Evolutionary conservation across 2,888 invertebrate species (phyloP).

Genomic region (Chrysotoxum bicinctum): DNA sequence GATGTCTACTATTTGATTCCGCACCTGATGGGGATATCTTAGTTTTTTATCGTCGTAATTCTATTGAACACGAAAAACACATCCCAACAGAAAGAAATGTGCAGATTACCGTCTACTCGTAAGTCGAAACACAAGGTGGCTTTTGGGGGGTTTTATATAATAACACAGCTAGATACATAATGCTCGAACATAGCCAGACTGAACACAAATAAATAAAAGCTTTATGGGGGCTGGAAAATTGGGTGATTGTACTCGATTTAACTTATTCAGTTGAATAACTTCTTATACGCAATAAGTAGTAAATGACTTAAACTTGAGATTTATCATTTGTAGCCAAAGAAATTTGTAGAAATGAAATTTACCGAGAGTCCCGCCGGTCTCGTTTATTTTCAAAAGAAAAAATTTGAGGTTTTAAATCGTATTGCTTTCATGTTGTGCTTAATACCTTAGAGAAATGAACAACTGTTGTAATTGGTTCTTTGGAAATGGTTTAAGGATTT

Average conservation of each 20-base stretch:
- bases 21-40: constrained; percentile 5
- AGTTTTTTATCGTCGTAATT: constrained; percentile 1
- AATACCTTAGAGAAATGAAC: too few relatives aligned
- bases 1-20: constrained; percentile 3
- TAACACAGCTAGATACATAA: too few relatives aligned
- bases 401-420: too few relatives aligned
- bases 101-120: constrained; percentile 1
- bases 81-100: background rate
- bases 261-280: constrained; percentile 14
- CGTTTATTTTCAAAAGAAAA: too few relatives aligned
- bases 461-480: too few relatives aligned
- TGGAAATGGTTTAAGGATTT: too few relatives aligned
- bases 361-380: too few relatives aligned
- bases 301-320: background rate
- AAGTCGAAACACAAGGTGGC: background rate
- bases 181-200: background rate
- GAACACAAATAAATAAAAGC: background rate
- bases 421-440: too few relatives aligned
- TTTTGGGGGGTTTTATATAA: constrained; percentile 16
- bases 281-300: background rate
- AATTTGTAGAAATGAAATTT: too few relatives aligned
- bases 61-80: background rate
- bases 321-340: background rate
- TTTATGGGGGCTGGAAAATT: background rate
- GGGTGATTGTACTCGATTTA: constrained; percentile 3